Conservation (phyloP, 2,113 vertebrate species). For the Peromyscus leucopus region DNA sequence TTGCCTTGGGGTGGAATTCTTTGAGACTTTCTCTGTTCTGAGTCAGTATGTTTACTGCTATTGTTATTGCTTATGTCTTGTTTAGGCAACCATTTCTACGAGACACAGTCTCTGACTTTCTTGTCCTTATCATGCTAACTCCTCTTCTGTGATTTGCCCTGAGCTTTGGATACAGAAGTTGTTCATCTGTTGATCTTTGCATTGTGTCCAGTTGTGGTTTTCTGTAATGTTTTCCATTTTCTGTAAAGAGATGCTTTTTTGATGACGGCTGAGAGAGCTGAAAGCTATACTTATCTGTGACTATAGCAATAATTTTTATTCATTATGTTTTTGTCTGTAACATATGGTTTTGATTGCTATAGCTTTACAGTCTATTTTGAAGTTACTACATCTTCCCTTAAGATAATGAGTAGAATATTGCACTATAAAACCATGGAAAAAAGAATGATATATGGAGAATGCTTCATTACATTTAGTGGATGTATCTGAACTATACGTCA, state of each 20-base stretch:
- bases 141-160: background rate
- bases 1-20: background rate
- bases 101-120: background rate
- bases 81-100: background rate
- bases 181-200: background rate
- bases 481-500: background rate
- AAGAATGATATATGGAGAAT: background rate
- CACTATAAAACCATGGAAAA: background rate
- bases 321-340: background rate
- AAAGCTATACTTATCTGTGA: background rate
- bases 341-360: background rate
- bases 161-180: background rate
- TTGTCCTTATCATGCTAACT: background rate
- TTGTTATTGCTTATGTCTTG: background rate
- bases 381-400: background rate
- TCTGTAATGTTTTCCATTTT: background rate
- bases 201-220: background rate
- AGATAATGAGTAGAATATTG: background rate
- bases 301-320: background rate
- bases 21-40: background rate
- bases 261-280: background rate
- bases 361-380: background rate
- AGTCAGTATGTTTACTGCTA: background rate
- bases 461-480: background rate
- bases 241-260: background rate